Conservation (phyloP, 2,888 invertebrate genomes). For the Hipparchia semele region DNA sequence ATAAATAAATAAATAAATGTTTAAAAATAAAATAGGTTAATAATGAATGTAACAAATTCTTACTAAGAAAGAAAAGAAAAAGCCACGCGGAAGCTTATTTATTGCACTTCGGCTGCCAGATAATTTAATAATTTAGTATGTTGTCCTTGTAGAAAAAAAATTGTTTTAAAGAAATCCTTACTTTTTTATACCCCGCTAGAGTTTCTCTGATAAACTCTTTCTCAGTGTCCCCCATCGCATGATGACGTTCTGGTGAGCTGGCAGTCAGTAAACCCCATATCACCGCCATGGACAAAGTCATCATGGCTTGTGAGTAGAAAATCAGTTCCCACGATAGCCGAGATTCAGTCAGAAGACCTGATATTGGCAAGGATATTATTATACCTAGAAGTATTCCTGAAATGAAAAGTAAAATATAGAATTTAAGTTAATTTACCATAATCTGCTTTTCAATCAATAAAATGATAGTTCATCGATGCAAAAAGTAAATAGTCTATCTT, state of each 20-base stretch:
- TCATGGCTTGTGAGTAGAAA: conserved; percentile 65
- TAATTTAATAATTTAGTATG: no score
- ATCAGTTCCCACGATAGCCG: conserved; percentile 70
- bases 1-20: no score
- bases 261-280: conserved; percentile 64
- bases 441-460: no score
- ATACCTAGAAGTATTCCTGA: conserved; percentile 55
- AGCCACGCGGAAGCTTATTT: no score
- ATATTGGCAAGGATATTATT: conserved; percentile 58
- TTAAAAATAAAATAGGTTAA: no score
- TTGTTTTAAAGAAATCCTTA: conserved; percentile 18
- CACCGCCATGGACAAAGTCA: conserved; percentile 59
- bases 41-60: no score
- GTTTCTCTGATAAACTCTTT: conserved; percentile 66
- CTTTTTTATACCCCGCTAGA: conserved; percentile 45
- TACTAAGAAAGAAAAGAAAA: no score
- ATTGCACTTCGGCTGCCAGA: no score
- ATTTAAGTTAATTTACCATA: neutral
- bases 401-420: neutral
- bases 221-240: conserved; percentile 66
- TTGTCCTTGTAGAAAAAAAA: neutral
- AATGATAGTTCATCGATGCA: no score
- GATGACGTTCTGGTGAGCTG: conserved; percentile 60
- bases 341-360: conserved; percentile 53
- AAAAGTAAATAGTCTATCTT: no score